Evolutionary conservation across 2,888 invertebrate species (phyloP).

Genomic region (Euplexia lucipara): DNA sequence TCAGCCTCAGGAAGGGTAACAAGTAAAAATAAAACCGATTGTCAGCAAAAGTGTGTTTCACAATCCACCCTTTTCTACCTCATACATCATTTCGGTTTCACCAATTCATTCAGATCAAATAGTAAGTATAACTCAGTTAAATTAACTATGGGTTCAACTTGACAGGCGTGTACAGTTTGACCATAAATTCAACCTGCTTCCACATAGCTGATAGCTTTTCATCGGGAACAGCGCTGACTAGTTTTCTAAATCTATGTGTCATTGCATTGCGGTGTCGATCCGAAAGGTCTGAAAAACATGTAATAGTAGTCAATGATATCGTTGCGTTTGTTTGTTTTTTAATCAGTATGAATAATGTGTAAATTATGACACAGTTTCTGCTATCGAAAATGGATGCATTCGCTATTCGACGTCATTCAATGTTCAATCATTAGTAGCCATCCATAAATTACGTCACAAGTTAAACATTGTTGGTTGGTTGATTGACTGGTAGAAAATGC

Average conservation of each 20-base stretch:
- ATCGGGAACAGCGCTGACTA: constrained; percentile 51
- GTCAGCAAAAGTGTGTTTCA: too few relatives aligned
- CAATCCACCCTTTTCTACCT: too few relatives aligned
- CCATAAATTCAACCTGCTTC: constrained; percentile 55
- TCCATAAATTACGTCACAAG: too few relatives aligned
- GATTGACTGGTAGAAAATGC: too few relatives aligned
- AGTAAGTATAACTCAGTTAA: not conserved
- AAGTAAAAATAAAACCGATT: too few relatives aligned
- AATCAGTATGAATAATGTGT: constrained; percentile 5
- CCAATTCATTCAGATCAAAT: constrained; percentile 13
- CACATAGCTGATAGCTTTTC: constrained; percentile 54
- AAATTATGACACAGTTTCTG: too few relatives aligned
- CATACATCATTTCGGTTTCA: not conserved
- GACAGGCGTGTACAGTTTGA: constrained; percentile 55
- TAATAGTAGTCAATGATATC: constrained; percentile 39
- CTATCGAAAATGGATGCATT: too few relatives aligned
- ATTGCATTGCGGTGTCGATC: constrained; percentile 39
- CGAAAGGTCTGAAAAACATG: constrained; percentile 52
- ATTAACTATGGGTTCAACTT: constrained; percentile 31
- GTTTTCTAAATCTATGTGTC: constrained; percentile 43
- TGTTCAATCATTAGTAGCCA: too few relatives aligned
- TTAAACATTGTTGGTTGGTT: too few relatives aligned
- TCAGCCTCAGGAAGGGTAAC: too few relatives aligned
- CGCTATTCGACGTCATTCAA: too few relatives aligned
- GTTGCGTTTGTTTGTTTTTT: not conserved